A percentile compares a stretch with the other conserved stretches of the same genome.
Evolutionary conservation across 2,797 vertebrate genomes (phyloP).

Genomic region (Chelon auratus): DNA sequence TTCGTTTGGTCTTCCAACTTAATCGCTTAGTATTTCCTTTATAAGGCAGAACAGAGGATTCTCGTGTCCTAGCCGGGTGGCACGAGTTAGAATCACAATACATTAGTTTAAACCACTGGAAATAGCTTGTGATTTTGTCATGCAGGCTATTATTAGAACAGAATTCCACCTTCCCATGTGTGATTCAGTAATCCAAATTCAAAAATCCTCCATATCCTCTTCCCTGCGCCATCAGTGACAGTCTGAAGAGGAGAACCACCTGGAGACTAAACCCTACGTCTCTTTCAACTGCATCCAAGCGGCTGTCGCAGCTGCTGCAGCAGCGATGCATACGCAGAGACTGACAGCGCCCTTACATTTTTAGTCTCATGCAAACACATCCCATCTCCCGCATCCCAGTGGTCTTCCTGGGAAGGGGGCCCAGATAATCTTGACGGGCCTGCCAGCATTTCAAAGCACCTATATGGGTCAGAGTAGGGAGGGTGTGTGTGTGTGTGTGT

Average conservation of each 20-base stretch:
- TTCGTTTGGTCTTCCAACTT: slow-evolving; percentile 48
- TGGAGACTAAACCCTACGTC: slow-evolving; percentile 58
- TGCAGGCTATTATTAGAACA: slow-evolving; percentile 28
- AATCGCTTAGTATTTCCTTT: slow-evolving; percentile 24
- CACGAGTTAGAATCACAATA: not conserved
- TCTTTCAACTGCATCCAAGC: slow-evolving; percentile 69
- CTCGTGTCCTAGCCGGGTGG: not conserved
- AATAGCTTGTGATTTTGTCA: not conserved
- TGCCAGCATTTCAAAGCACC: slow-evolving; percentile 80
- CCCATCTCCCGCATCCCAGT: slow-evolving; percentile 56
- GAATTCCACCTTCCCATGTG: slow-evolving; percentile 14
- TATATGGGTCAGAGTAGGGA: slow-evolving; percentile 78
- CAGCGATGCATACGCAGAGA: slow-evolving; percentile 18
- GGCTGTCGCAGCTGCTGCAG: slow-evolving; percentile 45
- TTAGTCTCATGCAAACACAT: slow-evolving; percentile 41
- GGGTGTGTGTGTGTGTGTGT: slow-evolving; percentile 28
- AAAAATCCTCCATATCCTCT: slow-evolving; percentile 34
- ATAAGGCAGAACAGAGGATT: not conserved
- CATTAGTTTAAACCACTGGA: not conserved
- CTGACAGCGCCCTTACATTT: slow-evolving; percentile 38
- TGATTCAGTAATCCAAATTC: slow-evolving; percentile 21
- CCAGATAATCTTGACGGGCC: slow-evolving; percentile 68
- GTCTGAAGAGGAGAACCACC: slow-evolving; percentile 58
- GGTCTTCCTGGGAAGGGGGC: slow-evolving; percentile 74
- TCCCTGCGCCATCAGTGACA: slow-evolving; percentile 31